Conservation (phyloP, 2,888 invertebrate genomes). For the Chironomus riparius region DNA sequence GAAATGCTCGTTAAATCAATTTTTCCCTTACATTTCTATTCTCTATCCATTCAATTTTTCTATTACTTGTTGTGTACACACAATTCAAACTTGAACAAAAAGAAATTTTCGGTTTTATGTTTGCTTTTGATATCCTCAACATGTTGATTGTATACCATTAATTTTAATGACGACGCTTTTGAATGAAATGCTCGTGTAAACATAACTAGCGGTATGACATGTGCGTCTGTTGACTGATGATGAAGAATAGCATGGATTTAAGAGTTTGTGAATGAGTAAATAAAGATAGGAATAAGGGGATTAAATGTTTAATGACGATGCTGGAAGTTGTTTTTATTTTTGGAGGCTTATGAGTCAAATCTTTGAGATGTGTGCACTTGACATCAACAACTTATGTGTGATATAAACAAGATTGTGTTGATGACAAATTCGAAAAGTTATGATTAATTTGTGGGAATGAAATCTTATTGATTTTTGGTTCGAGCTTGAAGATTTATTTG, state of each 20-base stretch:
- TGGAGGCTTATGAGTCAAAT: not conserved
- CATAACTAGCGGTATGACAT: not conserved
- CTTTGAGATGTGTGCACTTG: not conserved
- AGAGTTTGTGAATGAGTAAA: not conserved
- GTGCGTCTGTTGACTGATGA: not conserved
- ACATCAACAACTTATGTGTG: not conserved
- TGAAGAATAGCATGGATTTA: not conserved
- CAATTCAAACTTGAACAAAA: not conserved
- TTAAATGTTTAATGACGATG: not conserved
- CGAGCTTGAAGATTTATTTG: no score
- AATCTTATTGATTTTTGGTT: no score
- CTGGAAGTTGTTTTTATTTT: not conserved
- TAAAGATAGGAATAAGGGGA: constrained; percentile 3
- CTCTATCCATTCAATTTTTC: no score
- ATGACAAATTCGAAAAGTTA: not conserved
- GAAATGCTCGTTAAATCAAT: constrained; percentile 6
- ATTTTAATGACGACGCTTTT: constrained; percentile 21
- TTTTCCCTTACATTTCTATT: not conserved
- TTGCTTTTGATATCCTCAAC: constrained; percentile 14
- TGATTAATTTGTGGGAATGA: not conserved
- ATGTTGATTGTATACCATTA: constrained; percentile 24
- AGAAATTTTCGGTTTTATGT: not conserved
- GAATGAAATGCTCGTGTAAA: not conserved
- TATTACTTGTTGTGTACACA: not conserved
- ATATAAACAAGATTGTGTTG: not conserved